These are phyloP conservation scores for Orientallactaga sibirica DNA, from an alignment of 2,797 vertebrate species.

Conservation along the genomic window DNA sequence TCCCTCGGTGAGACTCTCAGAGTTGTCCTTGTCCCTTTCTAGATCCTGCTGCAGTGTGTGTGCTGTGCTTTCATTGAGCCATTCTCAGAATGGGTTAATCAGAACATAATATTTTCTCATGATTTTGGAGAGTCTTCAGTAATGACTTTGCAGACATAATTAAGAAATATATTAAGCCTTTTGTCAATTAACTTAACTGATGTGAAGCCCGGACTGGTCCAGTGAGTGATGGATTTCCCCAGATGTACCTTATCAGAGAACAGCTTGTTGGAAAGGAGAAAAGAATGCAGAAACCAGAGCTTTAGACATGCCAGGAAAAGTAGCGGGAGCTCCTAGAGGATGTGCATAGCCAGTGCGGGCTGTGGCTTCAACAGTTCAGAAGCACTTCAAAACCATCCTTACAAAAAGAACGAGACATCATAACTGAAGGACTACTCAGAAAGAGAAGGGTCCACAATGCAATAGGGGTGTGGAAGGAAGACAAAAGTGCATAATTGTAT, in stretches of 20 bases:
- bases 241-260: slow-evolving; percentile 83
- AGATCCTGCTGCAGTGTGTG: background rate
- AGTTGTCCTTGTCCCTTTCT: background rate
- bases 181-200: slow-evolving; percentile 86
- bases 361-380: slow-evolving; percentile 69
- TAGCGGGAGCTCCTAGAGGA: slow-evolving; percentile 68
- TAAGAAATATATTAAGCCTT: slow-evolving; percentile 86
- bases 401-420: too few species aligned
- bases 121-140: slow-evolving; percentile 78
- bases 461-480: too few species aligned
- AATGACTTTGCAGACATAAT: slow-evolving; percentile 82
- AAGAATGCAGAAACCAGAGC: slow-evolving; percentile 70
- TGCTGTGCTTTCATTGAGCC: slow-evolving; percentile 36
- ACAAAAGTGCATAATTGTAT: too few species aligned
- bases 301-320: slow-evolving; percentile 62
- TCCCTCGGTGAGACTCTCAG: background rate
- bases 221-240: slow-evolving; percentile 77
- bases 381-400: slow-evolving; percentile 53
- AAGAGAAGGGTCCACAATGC: too few species aligned
- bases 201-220: slow-evolving; percentile 82
- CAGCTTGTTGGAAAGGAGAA: slow-evolving; percentile 71
- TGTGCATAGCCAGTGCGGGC: slow-evolving; percentile 14
- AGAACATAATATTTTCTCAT: slow-evolving; percentile 56
- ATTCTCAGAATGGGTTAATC: slow-evolving; percentile 69
- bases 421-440: too few species aligned